A percentile compares a stretch with the other conserved stretches of the same genome.
phyloP scores from a whole-genome alignment of 2,888 invertebrate species.

The Eupithecia inturbata region DNA sequence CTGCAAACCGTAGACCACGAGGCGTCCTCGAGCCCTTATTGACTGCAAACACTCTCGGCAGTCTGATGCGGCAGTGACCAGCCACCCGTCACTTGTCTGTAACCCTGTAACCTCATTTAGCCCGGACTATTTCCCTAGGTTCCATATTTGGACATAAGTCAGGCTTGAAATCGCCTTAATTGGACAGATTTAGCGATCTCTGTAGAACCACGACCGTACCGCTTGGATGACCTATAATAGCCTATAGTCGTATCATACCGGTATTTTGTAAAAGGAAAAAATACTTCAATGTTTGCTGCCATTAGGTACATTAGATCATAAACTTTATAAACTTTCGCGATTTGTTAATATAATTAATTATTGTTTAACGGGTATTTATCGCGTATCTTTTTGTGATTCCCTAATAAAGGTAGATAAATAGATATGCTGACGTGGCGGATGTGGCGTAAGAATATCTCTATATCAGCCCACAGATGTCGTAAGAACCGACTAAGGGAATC shows the following conservation, averaged over 20 bases:
- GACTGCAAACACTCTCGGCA: conserved; percentile 22
- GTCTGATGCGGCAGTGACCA: conserved; percentile 15
- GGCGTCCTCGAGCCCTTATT: conserved; percentile 18
- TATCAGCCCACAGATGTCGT: no score
- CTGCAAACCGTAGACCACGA: conserved; percentile 11
- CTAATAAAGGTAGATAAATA: no score
- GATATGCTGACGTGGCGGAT: no score
- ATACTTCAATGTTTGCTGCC: background rate
- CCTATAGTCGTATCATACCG: background rate
- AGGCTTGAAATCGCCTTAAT: background rate
- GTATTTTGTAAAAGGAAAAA: background rate
- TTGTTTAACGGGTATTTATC: no score
- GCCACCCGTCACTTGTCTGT: conserved; percentile 23
- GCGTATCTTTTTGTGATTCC: no score
- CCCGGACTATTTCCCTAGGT: conserved; percentile 17
- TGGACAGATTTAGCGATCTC: background rate
- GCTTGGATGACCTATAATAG: background rate
- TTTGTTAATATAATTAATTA: no score
- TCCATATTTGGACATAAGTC: conserved; percentile 2
- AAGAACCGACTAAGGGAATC: no score
- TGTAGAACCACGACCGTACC: background rate
- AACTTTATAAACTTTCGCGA: no score
- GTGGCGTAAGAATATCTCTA: no score
- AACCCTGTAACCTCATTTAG: conserved; percentile 32
- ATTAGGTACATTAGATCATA: background rate